Evolutionary conservation across 2,797 vertebrate species (phyloP), one percentile per base, ranked within the genome.

Genomic region (Spea hammondii): DNA sequence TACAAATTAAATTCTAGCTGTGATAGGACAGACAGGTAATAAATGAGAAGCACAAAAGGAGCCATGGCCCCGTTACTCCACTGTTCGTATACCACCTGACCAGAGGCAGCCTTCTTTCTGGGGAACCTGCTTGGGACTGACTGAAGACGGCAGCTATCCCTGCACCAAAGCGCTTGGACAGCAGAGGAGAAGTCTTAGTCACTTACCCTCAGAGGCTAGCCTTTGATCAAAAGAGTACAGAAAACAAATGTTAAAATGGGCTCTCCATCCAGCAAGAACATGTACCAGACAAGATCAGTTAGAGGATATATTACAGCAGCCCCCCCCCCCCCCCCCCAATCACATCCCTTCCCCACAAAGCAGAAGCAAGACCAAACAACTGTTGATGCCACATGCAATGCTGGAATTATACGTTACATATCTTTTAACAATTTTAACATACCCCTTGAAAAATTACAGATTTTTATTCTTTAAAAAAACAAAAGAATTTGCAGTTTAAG

Each of bases 201-300:
- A 94, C 93, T 93, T 94, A 94, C 93, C 93, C 92, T 94, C 93
- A 92, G 92, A 92, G 93, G 92, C 92, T 93, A 92, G 92, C 93
- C 93, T 94, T 94, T 86, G 92, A 93, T 94, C 87, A 91, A 94
- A 93, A 94, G 93, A 93, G 93, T 93, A 93, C 91, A 94, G 92
- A 94, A 91, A 93, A 93, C 89, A 92, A 89, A 91, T 92, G 93
- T 94, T 92, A 94, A 93, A 92, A 93, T 78, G 85, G 92, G 93
- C 91, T 93, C 93, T 93, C 92, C 84, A 82, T 79, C 77, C 89
- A 87, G 70, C 83, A 82, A 88, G 86, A 88, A 92, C 32, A 83
- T 92, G 90, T 90, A 92, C 93, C 92, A 94, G 90, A 93, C 32
- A 90, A 93, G 89, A 89, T 91, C 88, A 92, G 90, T 90, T 88